Base-by-base conservation (phyloP, 2,888 invertebrate species). In the Abscondita cerata region DNA sequence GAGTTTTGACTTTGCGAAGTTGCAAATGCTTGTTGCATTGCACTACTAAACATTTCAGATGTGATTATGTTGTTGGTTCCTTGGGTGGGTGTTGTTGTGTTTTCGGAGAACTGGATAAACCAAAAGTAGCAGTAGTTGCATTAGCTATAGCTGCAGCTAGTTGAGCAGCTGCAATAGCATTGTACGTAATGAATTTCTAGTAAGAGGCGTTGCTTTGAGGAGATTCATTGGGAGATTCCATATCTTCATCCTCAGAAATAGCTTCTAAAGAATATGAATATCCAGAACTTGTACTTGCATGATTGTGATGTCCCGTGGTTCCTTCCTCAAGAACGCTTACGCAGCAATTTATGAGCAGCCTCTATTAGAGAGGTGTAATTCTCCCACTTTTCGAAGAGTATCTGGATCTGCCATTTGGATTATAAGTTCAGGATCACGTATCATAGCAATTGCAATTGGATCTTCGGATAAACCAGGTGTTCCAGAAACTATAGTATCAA, bases 31-130 rank as follows among this genome's bases (percentile, higher is more conserved):
- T 90, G 89, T 56, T 87, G 85, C 76, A 91, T 87, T 3, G 93
- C 93, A 76, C 88, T 90, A 52, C 86, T 89, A 75, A 94, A 91
- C 86, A 92, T 89, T 75, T 92, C 92, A 0, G 87, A 84, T 0
- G 93, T 90, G 52, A 93, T 92, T 40, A 87, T 68, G 5, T 77
- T 77, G 31, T 72, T 74, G 2, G 73, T 34, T 33, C 52, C 25
- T 15, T 54, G n/a, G 18, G 60, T 53, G 31, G 60, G 52, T n/a
- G 65, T 57, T 4, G 68, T 65, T 13, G 69, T 64, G 11, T 62
- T 58, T 69, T 54, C 70, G 25, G 73, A 18, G 72, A 72, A 63
- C 70, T 74, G 15, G 74, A 70, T 1, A 73, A 73, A 56, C 73
- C 74, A 58, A 73, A 74, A 15, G 71, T 64, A 1, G 73, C 73